Evolutionary conservation across 2,797 vertebrate genomes (phyloP), one percentile per base, ranked within the genome.

Genomic region (Cercopithecus diana): DNA sequence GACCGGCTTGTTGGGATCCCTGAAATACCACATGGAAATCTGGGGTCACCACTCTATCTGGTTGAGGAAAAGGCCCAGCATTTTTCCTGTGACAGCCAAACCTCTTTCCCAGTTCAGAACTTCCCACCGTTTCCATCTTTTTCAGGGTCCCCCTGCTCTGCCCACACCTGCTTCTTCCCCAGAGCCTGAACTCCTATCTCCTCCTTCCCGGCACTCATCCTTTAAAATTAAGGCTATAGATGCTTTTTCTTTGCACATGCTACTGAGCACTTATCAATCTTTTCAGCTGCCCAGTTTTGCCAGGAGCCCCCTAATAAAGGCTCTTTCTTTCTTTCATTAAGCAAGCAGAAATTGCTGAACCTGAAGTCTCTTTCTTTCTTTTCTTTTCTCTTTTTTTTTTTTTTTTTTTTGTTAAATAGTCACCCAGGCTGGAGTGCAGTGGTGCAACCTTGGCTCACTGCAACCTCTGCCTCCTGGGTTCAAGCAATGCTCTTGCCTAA

Each of bases 1-100:
- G 64, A 99, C 99, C 0, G 99, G 99, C 98, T 99, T 99, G 99
- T 99, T 99, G 76, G 99, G 99, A 97, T 99, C 99, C 98, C 99
- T 99, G 98, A 5, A 75, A 98, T 97, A 98, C 77, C 98, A 88
- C 97, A 95, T 50, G 87, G 94, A 98, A 98, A 98, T 86, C 58
- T 88, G 92, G 84, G 73, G 96, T 98, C 96, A 98, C 86, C 91
- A 97, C 61, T 88, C 96, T 96, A 87, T 86, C 85, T 92, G 26
- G 72, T 95, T 36, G 64, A 92, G 72, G 67, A 85, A 96, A 95
- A 41, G 67, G 52, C 55, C 93, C 90, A 86, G 39, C 30, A 77
- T 95, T 72, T 41, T 92, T 93, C 72, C 33, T 97, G 77, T 88
- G 64, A 90, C 33, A 64, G 72, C 80, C 88, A 52, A 76, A 81